Evolutionary conservation across 2,797 vertebrate species (phyloP).

Genomic region (Pelochelys cantorii): DNA sequence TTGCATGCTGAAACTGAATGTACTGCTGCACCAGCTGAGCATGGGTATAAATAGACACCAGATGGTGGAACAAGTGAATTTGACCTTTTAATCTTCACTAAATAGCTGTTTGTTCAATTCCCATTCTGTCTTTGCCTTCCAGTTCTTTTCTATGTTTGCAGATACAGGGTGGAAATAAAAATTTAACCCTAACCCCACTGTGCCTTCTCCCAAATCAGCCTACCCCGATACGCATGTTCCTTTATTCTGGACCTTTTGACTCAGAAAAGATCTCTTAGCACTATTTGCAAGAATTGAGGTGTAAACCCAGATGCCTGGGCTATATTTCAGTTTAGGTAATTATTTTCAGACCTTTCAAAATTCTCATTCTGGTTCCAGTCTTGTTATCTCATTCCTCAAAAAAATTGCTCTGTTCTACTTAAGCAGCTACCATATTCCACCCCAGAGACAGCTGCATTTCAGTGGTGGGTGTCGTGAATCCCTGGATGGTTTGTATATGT

Average conservation of each 20-base stretch:
- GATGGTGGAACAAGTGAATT: constrained; percentile 55
- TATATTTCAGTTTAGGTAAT: background rate
- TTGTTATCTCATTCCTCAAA: background rate
- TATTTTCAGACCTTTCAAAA: background rate
- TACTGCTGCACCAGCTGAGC: rapidly evolving
- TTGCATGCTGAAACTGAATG: background rate
- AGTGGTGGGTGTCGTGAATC: background rate
- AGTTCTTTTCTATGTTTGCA: background rate
- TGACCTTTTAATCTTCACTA: constrained; percentile 58
- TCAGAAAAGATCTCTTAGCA: background rate
- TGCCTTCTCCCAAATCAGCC: background rate
- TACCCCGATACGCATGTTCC: background rate
- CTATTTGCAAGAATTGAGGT: background rate
- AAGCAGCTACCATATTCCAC: background rate
- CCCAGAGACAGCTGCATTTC: background rate
- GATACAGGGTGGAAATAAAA: background rate
- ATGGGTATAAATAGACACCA: constrained; percentile 68
- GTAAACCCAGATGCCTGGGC: background rate
- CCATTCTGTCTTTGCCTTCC: constrained; percentile 14
- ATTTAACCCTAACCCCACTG: background rate
- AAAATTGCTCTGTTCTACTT: background rate
- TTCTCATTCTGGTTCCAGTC: background rate
- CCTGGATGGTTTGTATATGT: background rate
- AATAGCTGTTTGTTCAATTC: constrained; percentile 35
- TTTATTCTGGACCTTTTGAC: background rate